phyloP scores from a whole-genome alignment of 2,797 vertebrate genomes.

The Myripristis murdjan region DNA sequence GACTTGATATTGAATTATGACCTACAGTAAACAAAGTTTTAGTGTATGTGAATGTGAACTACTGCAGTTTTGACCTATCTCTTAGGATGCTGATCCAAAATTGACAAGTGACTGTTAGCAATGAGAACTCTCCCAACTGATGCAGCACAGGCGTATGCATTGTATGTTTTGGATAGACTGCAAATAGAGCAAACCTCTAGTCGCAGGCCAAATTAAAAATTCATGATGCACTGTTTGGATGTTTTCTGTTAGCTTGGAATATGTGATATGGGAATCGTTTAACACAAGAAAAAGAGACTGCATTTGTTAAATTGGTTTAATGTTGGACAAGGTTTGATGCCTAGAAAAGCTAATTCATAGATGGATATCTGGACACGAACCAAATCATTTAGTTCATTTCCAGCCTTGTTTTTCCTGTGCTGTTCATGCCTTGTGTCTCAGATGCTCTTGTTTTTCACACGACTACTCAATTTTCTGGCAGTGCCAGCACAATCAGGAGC shows the following conservation, averaged over 20 bases:
- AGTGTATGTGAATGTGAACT: too few relatives aligned
- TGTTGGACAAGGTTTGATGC: conserved; percentile 45
- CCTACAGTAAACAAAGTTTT: too few relatives aligned
- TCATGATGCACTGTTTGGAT: conserved; percentile 10
- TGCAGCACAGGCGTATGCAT: background rate
- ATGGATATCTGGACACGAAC: conserved; percentile 44
- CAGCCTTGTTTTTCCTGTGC: conserved; percentile 56
- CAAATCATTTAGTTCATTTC: conserved; percentile 63
- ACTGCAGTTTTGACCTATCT: too few relatives aligned
- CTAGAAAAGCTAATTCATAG: conserved; percentile 49
- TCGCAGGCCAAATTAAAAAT: background rate
- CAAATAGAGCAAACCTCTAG: background rate
- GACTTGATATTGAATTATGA: too few relatives aligned
- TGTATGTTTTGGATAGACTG: background rate
- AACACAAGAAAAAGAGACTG: conserved; percentile 28
- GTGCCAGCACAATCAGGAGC: conserved; percentile 40
- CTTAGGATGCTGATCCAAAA: background rate
- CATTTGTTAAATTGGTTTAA: conserved; percentile 38
- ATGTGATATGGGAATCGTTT: conserved; percentile 28
- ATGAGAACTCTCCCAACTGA: background rate
- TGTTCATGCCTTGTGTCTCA: conserved; percentile 48
- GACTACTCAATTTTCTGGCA: conserved; percentile 69
- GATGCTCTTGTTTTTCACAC: conserved; percentile 61
- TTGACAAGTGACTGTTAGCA: background rate
- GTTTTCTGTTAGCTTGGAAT: conserved; percentile 37